phyloP scores from a whole-genome alignment of 2,888 invertebrate species.

The Prosapia bicincta region DNA sequence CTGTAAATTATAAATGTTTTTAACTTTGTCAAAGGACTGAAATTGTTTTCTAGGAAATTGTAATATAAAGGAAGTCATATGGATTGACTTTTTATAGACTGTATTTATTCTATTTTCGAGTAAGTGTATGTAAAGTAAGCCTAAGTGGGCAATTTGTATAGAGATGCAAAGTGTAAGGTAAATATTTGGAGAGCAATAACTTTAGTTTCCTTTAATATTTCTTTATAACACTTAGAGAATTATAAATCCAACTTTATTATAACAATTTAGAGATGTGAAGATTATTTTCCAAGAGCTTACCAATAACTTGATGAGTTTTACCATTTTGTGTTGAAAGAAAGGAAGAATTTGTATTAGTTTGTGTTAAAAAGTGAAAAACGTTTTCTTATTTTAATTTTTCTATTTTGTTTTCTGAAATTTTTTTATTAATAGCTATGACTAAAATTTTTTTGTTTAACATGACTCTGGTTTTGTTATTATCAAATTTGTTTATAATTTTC shows the following conservation, averaged over 20 bases:
- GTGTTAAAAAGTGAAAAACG: not conserved
- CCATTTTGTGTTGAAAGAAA: not conserved
- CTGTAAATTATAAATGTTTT: not conserved
- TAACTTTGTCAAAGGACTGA: not conserved
- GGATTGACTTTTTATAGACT: not conserved
- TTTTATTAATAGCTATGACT: too few species aligned
- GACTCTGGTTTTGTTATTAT: not conserved
- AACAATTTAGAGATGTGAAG: not conserved
- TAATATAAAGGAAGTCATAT: not conserved
- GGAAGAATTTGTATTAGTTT: not conserved
- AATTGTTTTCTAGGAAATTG: not conserved
- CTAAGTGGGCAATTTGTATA: not conserved
- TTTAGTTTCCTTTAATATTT: not conserved
- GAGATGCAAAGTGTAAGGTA: not conserved
- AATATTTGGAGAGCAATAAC: not conserved
- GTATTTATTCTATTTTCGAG: not conserved
- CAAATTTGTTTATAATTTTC: not conserved
- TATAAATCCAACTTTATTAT: not conserved
- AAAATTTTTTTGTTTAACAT: too few species aligned
- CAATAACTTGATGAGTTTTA: not conserved
- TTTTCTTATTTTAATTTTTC: not conserved
- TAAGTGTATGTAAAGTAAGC: not conserved
- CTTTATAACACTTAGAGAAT: not conserved
- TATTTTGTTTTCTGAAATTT: too few species aligned
- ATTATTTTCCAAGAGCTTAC: not conserved